Evolutionary conservation across 2,113 vertebrate genomes (phyloP), one percentile per base, ranked within the genome.

Genomic region (Gobiocypris rarus): DNA sequence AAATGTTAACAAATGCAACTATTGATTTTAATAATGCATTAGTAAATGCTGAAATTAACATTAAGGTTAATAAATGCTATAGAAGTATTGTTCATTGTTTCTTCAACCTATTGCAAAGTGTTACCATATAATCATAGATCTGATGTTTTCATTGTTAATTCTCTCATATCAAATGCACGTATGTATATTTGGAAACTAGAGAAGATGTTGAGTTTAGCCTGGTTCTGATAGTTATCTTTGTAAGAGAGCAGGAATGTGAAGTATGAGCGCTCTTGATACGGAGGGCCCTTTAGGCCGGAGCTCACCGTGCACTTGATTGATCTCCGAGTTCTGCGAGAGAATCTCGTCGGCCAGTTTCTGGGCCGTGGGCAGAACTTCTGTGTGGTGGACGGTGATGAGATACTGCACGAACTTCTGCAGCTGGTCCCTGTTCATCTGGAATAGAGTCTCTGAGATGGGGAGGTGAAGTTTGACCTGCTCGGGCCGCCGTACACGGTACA

Each of bases 341-440:
- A 99, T 99, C 95, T 99, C 98, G 81, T 99, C 98, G 41, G 98
- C 98, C 92, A 99, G 91, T 90, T 99, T 99, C 84, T 99, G 98
- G 82, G 98, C 97, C 28, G 98, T 99, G 90, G 98, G 98, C 93
- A 99, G 94, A 91, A 99, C 97, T 94, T 99, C 97, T 1, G 98
- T 99, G 93, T 99, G 98, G 91, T 99, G 98, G 77, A 98, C 97
- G 87, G 98, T 98, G 89, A 99, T 99, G 93, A 99, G 96, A 94
- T 99, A 99, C 96, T 99, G 98, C 88, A 99, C 97, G 88, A 99
- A 98, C 92, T 99, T 99, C 93, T 99, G 98, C 78, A 99, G 93
- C 92, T 99, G 98, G 95, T 99, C 97, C 93, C 98, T 95, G 93
- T 98, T 99, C 97, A 99, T 99, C 93, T 99, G 97, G 94, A 99